A percentile compares a stretch with the other conserved stretches of the same genome.
phyloP scores from a whole-genome alignment of 2,113 vertebrate species.

The Mellivora capensis region DNA sequence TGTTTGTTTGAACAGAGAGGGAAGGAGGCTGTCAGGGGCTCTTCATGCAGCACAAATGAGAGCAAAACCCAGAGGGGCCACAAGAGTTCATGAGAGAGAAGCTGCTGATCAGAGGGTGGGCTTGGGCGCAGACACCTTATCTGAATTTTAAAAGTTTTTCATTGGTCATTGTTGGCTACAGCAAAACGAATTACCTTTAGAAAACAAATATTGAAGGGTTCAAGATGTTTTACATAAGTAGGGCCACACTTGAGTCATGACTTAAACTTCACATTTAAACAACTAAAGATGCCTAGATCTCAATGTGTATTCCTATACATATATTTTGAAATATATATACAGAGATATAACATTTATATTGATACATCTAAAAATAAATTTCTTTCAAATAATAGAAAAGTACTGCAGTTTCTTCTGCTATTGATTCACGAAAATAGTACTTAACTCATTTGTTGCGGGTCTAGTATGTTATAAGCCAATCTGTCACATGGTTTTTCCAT shows the following conservation, averaged over 20 bases:
- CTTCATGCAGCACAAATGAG: neutral
- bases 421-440: neutral
- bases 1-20: slow-evolving; percentile 51
- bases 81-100: slow-evolving; percentile 17
- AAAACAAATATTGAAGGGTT: neutral
- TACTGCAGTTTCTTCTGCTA: neutral
- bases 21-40: neutral
- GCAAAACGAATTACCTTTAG: neutral
- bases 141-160: neutral
- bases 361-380: neutral
- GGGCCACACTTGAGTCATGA: neutral
- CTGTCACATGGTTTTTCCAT: neutral
- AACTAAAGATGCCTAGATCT: neutral
- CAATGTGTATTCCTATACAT: neutral
- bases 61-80: neutral
- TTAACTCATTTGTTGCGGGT: neutral
- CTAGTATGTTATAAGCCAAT: neutral
- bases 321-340: neutral
- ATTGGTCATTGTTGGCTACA: neutral
- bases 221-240: neutral
- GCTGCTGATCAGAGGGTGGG: neutral
- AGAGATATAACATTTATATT: neutral
- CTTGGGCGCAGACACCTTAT: neutral
- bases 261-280: neutral
- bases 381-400: neutral